Percentiles rank a stretch among this genome's conserved stretches.
Conservation (phyloP, 64 coral and sea anemone species). For the Montipora sp. region DNA sequence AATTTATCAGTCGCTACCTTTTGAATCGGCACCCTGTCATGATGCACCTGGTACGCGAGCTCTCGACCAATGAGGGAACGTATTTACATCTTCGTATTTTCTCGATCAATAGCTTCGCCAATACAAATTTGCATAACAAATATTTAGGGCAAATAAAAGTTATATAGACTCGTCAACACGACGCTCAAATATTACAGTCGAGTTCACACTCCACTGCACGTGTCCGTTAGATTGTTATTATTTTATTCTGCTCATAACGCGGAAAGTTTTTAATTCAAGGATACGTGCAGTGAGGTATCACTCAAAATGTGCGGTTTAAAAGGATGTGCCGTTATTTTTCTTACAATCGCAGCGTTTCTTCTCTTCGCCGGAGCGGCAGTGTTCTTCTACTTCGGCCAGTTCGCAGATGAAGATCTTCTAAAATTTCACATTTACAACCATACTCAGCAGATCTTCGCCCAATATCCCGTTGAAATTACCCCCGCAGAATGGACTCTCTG, state of each 20-base stretch:
- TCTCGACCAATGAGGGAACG: not conserved
- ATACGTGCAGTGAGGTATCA: not conserved
- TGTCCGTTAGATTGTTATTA: constrained; percentile 14
- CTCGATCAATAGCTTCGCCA: not conserved
- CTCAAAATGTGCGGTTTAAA: constrained; percentile 19
- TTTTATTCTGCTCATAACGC: not conserved
- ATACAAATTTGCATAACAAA: constrained; percentile 40
- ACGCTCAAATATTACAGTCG: constrained; percentile 14
- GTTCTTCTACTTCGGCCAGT: constrained; percentile 86
- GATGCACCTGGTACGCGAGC: constrained; percentile 20
- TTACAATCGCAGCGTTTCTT: constrained; percentile 69
- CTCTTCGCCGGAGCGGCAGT: constrained; percentile 77
- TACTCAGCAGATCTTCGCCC: constrained; percentile 52
- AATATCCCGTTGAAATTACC: constrained; percentile 79
- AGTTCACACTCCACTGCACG: constrained; percentile 40
- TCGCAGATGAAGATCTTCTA: constrained; percentile 58
- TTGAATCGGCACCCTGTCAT: constrained; percentile 33
- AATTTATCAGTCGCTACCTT: constrained; percentile 2
- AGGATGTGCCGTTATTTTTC: constrained; percentile 57
- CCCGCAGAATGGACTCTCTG: constrained; percentile 86
- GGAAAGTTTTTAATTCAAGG: not conserved
- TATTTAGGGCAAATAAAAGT: constrained; percentile 21
- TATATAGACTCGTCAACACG: not conserved
- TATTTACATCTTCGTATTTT: constrained; percentile 21
- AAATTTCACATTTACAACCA: constrained; percentile 78